A percentile compares a stretch with the other conserved stretches of the same genome.
These are phyloP conservation scores for Pteria penguin DNA, from an alignment of 2,888 invertebrate species.

Conservation along the genomic window DNA sequence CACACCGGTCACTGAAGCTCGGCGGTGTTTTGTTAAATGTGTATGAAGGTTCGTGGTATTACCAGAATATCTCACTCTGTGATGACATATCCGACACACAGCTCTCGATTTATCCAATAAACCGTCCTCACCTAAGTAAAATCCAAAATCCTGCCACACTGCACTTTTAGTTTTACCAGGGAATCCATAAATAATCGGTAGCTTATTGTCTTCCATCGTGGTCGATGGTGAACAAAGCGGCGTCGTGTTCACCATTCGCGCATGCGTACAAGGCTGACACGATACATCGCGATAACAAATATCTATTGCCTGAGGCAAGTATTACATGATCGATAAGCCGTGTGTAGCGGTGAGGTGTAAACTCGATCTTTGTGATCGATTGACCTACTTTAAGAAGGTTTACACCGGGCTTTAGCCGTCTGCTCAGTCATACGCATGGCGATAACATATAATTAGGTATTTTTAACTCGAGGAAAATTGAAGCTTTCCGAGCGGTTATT, in stretches of 20 bases:
- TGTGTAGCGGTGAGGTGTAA: no score
- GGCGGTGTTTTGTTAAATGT: conserved; percentile 46
- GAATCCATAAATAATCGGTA: conserved; percentile 44
- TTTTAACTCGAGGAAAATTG: no score
- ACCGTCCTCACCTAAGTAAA: conserved; percentile 51
- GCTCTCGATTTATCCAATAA: conserved; percentile 51
- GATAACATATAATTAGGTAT: no score
- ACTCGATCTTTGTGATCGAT: no score
- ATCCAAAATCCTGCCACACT: conserved; percentile 57
- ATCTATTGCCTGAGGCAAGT: no score
- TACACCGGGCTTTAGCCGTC: no score
- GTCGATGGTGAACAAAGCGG: background rate
- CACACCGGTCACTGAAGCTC: background rate
- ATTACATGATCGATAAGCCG: no score
- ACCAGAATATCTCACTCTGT: conserved; percentile 50
- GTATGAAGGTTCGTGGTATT: conserved; percentile 58
- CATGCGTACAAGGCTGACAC: conserved; percentile 9
- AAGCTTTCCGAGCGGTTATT: no score
- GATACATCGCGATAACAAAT: conserved; percentile 30
- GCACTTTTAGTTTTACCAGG: conserved; percentile 57
- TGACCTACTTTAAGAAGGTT: no score
- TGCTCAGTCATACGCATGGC: no score
- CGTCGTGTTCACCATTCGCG: background rate
- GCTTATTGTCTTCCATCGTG: conserved; percentile 21
- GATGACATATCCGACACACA: conserved; percentile 51